phyloP scores from a whole-genome alignment of 2,113 vertebrate species.

The Lontra canadensis region DNA sequence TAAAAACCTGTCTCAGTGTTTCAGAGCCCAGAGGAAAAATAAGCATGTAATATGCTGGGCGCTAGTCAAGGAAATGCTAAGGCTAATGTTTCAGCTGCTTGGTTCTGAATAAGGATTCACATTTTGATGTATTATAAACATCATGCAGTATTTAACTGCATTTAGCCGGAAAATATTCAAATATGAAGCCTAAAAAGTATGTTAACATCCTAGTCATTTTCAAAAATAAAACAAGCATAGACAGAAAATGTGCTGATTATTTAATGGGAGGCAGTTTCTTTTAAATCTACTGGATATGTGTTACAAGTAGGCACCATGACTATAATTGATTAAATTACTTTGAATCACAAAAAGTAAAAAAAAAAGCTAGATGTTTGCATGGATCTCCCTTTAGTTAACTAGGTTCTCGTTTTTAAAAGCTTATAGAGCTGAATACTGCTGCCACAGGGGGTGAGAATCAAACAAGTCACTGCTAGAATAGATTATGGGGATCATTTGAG shows the following conservation, averaged over 20 bases:
- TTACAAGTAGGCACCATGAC: background rate
- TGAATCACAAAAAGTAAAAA: background rate
- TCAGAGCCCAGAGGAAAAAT: background rate
- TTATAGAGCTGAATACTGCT: slow-evolving; percentile 4
- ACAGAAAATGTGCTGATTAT: background rate
- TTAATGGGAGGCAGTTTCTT: slow-evolving; percentile 12
- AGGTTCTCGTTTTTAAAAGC: slow-evolving; percentile 54
- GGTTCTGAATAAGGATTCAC: background rate
- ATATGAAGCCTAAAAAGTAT: background rate
- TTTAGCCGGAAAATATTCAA: background rate
- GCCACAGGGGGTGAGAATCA: background rate
- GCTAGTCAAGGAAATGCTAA: background rate
- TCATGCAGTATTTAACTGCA: background rate
- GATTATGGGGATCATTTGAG: slow-evolving; percentile 33
- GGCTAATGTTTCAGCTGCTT: background rate
- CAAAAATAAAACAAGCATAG: slow-evolving; percentile 15
- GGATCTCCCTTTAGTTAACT: slow-evolving; percentile 38
- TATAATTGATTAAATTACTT: slow-evolving; percentile 45
- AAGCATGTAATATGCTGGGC: background rate
- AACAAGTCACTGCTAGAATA: background rate
- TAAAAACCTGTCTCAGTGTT: background rate
- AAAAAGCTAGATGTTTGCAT: slow-evolving; percentile 22
- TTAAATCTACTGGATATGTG: background rate
- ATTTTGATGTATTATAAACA: slow-evolving; percentile 1
- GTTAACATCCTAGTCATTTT: background rate